Evolutionary conservation across 2,797 vertebrate species (phyloP).

Genomic region (Octomys mimax): DNA sequence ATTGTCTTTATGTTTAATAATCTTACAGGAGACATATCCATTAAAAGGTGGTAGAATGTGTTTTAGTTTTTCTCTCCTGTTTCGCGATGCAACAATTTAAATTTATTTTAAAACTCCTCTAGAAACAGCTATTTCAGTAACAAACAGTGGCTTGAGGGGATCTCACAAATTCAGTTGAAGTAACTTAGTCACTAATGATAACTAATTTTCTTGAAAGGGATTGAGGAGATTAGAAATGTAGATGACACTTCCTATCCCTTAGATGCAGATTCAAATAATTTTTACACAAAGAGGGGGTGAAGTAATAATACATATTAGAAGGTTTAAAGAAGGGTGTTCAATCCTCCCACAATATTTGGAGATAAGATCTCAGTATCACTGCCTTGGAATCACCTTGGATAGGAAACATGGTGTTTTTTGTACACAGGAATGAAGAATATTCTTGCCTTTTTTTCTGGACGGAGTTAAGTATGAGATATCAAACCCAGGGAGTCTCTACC

Average conservation of each 20-base stretch:
- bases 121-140: neutral
- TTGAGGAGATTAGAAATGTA: neutral
- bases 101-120: slow-evolving; percentile 8
- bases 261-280: neutral
- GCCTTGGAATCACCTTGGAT: neutral
- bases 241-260: neutral
- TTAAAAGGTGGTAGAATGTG: neutral
- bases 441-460: neutral
- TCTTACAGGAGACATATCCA: neutral
- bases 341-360: neutral
- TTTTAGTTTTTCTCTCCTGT: neutral
- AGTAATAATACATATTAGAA: neutral
- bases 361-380: neutral
- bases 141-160: neutral
- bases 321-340: neutral
- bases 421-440: neutral
- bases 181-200: neutral
- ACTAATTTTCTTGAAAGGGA: neutral
- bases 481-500: neutral
- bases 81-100: neutral
- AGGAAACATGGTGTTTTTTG: neutral
- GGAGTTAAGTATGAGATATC: neutral
- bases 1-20: neutral
- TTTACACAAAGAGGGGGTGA: neutral
- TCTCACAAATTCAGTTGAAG: neutral